A percentile compares a stretch with the other conserved stretches of the same genome.
Evolutionary conservation across 2,113 vertebrate genomes (phyloP).

Genomic region (Opisthocomus hoazin): DNA sequence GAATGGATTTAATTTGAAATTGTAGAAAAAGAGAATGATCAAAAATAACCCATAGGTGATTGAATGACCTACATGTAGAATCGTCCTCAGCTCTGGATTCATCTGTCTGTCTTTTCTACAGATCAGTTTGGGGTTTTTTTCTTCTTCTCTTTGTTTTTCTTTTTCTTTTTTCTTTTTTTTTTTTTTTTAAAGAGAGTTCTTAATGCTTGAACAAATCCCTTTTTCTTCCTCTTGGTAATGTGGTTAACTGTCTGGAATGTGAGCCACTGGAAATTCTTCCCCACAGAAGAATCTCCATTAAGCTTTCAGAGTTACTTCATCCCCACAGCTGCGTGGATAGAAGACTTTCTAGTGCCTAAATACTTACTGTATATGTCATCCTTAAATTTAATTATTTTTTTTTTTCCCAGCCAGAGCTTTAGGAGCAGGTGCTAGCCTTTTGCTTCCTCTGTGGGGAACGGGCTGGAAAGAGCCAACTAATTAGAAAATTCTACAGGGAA

Average conservation of each 20-base stretch:
- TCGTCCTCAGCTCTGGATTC: neutral
- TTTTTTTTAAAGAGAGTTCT: neutral
- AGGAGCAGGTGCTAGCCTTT: slow-evolving; percentile 79
- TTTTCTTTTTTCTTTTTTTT: too few relatives aligned
- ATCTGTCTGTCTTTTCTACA: neutral
- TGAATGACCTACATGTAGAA: neutral
- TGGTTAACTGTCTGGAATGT: slow-evolving; percentile 68
- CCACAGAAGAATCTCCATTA: slow-evolving; percentile 62
- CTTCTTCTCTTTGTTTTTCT: neutral
- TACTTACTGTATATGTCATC: slow-evolving; percentile 59
- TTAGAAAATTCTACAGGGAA: slow-evolving; percentile 70
- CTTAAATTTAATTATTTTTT: slow-evolving; percentile 12
- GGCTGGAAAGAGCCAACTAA: slow-evolving; percentile 66
- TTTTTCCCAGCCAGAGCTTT: slow-evolving; percentile 42
- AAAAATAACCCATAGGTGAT: neutral
- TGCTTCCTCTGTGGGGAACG: slow-evolving; percentile 64
- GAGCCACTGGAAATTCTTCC: slow-evolving; percentile 65
- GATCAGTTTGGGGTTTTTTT: neutral
- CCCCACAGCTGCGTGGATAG: slow-evolving; percentile 59
- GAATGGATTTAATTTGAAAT: neutral
- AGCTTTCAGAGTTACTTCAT: slow-evolving; percentile 67
- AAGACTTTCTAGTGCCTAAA: slow-evolving; percentile 50
- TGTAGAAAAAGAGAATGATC: neutral
- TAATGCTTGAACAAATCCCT: slow-evolving; percentile 57
- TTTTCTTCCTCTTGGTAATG: slow-evolving; percentile 51